phyloP scores from a whole-genome alignment of 2,113 vertebrate species.

The Python bivittatus region DNA sequence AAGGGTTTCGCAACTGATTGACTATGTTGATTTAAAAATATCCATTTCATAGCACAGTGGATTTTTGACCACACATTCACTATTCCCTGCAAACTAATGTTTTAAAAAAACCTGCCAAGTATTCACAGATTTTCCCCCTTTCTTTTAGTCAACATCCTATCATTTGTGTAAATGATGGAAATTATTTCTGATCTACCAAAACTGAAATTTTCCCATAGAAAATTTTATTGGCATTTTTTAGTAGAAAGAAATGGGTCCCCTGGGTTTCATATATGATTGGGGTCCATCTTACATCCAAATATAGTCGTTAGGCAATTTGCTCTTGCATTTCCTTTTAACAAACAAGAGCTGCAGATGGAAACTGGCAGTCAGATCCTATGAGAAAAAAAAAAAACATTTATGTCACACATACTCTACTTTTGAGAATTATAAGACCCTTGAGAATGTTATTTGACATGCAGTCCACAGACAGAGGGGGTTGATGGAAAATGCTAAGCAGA shows the following conservation, averaged over 20 bases:
- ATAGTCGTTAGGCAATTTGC: not conserved
- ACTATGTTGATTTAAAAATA: not conserved
- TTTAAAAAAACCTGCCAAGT: not conserved
- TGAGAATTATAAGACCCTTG: not conserved
- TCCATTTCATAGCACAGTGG: not conserved
- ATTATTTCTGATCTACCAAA: not conserved
- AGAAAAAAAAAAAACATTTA: fast-evolving
- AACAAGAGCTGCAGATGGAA: not conserved
- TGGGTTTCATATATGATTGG: not conserved
- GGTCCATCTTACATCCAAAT: not conserved
- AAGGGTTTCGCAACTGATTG: not conserved
- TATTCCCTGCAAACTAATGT: not conserved
- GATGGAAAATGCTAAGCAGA: not conserved
- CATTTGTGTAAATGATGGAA: not conserved
- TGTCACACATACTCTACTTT: not conserved
- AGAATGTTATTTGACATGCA: not conserved
- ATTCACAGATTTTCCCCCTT: not conserved
- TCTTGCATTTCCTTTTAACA: not conserved
- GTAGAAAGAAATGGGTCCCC: not conserved
- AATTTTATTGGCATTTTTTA: not conserved
- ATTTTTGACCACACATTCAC: not conserved
- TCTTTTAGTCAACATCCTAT: not conserved
- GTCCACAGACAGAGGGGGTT: not conserved
- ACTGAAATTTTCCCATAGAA: not conserved
- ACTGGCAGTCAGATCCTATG: not conserved